These are phyloP conservation scores for Phalloptychus januarius DNA, from an alignment of 2,797 vertebrate genomes.

Conservation along the genomic window DNA sequence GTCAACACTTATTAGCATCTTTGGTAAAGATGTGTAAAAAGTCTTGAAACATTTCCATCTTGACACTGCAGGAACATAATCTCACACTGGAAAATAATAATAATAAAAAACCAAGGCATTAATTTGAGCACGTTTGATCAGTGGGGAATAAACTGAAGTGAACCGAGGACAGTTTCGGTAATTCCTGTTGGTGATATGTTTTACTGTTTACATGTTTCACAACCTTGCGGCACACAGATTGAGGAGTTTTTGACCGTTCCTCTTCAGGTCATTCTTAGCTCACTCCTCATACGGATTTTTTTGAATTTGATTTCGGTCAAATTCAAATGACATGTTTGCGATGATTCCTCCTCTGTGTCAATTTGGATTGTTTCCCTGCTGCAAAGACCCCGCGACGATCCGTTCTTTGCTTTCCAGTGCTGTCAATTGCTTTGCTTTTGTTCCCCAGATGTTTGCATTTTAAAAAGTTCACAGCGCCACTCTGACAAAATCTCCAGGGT, in stretches of 20 bases:
- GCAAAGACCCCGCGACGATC: not conserved
- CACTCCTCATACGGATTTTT: not conserved
- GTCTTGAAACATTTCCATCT: no score
- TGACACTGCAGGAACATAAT: not conserved
- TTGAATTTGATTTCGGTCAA: not conserved
- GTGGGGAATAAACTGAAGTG: not conserved
- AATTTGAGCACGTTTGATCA: not conserved
- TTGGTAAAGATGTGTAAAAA: not conserved
- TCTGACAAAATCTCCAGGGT: not conserved
- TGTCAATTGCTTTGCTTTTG: not conserved
- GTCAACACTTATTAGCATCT: not conserved
- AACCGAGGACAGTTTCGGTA: not conserved
- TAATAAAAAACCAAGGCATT: no score
- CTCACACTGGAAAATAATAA: not conserved
- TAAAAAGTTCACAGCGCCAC: not conserved
- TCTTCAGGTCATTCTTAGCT: not conserved
- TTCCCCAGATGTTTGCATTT: not conserved
- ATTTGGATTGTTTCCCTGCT: not conserved
- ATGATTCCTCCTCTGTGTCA: not conserved
- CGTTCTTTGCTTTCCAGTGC: not conserved
- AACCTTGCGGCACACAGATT: no score
- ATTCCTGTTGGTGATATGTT: not conserved
- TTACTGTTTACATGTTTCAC: not conserved
- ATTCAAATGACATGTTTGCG: not conserved
- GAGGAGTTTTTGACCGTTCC: not conserved